Base-by-base conservation (phyloP, 1,140 invertebrate species). In the Coboldia fuscipes region DNA sequence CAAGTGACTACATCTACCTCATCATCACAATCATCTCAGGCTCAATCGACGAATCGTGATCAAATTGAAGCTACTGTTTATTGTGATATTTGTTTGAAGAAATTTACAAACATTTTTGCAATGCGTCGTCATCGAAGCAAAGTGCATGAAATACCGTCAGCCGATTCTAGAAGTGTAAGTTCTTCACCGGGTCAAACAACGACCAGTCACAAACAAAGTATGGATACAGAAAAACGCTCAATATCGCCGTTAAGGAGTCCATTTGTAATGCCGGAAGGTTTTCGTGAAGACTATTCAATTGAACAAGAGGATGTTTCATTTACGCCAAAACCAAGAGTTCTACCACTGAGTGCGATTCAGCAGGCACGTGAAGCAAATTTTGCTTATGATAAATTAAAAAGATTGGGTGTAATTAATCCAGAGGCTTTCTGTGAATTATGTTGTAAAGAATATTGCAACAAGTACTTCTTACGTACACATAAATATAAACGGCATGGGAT, bases 401-500 rank as follows among this genome's bases (percentile, higher is more conserved):
- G 73, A 37, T 57, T 85, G 19, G 81, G 81, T 8, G 75, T 88
- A 1, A 72, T 81, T 39, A 83, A 84, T 53, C 71, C 77, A 2
- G 82, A 88, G 43, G 80, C 82, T 10, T 93, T 89, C 50, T 94
- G 88, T 56, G 85, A 92, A 47, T 71, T 92, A 30, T 96, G 89
- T 50, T 82, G 81, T 48, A 93, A 93, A 51, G 88, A 93, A 58
- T 86, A 92, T 53, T 84, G 81, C 54, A 94, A 93, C 51, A 89
- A 92, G 48, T 92, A 92, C 48, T 93, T 92, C 50, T 55, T 96
- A 14, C 68, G 82, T 20, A 89, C 84, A 13, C 89, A 96, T 53
- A 86, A 90, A 43, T 67, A 83, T 53, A 78, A 82, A 48, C 60
- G 73, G n/a, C 79, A 84, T 45, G 76, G 77, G 0, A 62, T 72